These are phyloP conservation scores for Pachyseris speciosa DNA, from an alignment of 64 coral and sea anemone genomes.

Conservation along the genomic window DNA sequence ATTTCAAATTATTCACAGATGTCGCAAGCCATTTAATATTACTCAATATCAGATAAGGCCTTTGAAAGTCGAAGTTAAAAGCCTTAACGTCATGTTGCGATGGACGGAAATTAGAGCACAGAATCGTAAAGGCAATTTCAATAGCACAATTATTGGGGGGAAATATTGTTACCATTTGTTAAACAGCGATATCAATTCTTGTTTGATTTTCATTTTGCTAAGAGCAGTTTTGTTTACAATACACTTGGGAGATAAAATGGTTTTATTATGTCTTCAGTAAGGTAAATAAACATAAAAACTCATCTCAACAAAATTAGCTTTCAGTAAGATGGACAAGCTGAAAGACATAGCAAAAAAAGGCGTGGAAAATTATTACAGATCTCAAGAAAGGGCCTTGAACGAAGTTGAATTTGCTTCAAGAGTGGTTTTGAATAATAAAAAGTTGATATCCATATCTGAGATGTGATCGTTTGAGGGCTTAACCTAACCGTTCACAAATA, in stretches of 20 bases:
- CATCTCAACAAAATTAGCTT: slow-evolving; percentile 77
- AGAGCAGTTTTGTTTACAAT: slow-evolving; percentile 90
- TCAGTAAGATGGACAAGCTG: neutral
- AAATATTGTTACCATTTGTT: slow-evolving; percentile 92
- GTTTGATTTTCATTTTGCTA: slow-evolving; percentile 93
- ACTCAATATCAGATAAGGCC: slow-evolving; percentile 81
- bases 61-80: slow-evolving; percentile 82
- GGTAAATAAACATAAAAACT: slow-evolving; percentile 62
- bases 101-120: slow-evolving; percentile 78
- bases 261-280: slow-evolving; percentile 72
- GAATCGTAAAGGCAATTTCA: slow-evolving; percentile 77
- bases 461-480: neutral
- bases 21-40: slow-evolving; percentile 36
- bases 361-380: neutral
- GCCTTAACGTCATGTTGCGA: slow-evolving; percentile 71
- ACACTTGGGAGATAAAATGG: slow-evolving; percentile 89
- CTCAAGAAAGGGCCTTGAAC: neutral
- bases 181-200: slow-evolving; percentile 87
- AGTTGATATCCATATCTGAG: neutral
- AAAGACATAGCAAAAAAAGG: neutral
- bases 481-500: slow-evolving; percentile 15
- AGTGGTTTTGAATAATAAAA: neutral
- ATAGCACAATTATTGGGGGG: slow-evolving; percentile 84
- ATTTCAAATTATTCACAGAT: slow-evolving; percentile 82
- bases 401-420: neutral